A percentile compares a stretch with the other conserved stretches of the same genome.
phyloP scores from a whole-genome alignment of 2,888 invertebrate species.

The Leucoptera coffeella region DNA sequence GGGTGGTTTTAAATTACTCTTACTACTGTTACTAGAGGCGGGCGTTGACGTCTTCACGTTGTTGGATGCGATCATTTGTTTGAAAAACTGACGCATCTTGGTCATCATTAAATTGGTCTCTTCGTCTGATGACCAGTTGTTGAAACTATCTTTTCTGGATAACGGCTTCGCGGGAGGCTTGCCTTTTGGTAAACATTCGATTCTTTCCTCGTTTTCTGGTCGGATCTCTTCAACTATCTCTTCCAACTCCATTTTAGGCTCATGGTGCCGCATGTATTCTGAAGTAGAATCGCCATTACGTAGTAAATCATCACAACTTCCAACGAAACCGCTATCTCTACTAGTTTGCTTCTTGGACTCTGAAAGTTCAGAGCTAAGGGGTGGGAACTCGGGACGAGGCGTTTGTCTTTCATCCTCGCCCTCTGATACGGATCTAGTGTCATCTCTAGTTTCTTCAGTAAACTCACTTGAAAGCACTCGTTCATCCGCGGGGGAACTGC shows the following conservation, averaged over 20 bases:
- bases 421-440: slow-evolving; percentile 54
- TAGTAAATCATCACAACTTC: slow-evolving; percentile 80
- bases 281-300: slow-evolving; percentile 57
- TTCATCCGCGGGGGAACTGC: slow-evolving; percentile 54
- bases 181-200: slow-evolving; percentile 46
- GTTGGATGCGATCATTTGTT: slow-evolving; percentile 75
- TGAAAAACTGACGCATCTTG: slow-evolving; percentile 88
- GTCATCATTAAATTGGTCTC: slow-evolving; percentile 94
- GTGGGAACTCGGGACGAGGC: slow-evolving; percentile 61
- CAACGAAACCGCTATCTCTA: slow-evolving; percentile 83
- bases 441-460: slow-evolving; percentile 53
- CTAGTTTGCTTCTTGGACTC: slow-evolving; percentile 74
- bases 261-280: slow-evolving; percentile 42
- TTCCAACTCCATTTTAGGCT: slow-evolving; percentile 51
- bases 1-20: slow-evolving; percentile 57
- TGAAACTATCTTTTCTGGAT: slow-evolving; percentile 82
- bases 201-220: slow-evolving; percentile 42
- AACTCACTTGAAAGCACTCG: slow-evolving; percentile 59
- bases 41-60: slow-evolving; percentile 51
- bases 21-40: slow-evolving; percentile 49
- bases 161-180: slow-evolving; percentile 51
- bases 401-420: slow-evolving; percentile 64
- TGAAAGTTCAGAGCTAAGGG: slow-evolving; percentile 50
- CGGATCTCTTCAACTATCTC: slow-evolving; percentile 56
- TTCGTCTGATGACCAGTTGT: slow-evolving; percentile 91